Conservation (phyloP, 2,888 invertebrate species). For the Daptonema setosum region DNA sequence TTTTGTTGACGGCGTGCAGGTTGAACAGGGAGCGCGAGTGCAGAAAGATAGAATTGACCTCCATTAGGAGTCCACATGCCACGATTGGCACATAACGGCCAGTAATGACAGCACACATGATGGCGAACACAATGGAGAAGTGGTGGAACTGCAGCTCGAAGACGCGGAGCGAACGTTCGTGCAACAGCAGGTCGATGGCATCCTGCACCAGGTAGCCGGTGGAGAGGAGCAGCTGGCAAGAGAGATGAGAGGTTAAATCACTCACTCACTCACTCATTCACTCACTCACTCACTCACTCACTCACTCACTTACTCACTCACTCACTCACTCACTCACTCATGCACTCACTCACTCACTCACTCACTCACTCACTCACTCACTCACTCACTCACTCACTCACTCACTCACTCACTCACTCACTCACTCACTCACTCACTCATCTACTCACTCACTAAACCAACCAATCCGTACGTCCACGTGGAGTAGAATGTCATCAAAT, state of each 20-base stretch:
- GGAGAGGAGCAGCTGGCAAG: slow-evolving; percentile 18
- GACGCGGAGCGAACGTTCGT: slow-evolving; percentile 22
- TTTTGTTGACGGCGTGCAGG: neutral
- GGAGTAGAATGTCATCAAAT: neutral
- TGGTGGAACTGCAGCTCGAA: slow-evolving; percentile 25
- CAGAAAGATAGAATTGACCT: slow-evolving; percentile 21
- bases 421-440: too few species aligned
- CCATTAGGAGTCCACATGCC: slow-evolving; percentile 23
- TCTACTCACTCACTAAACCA: too few species aligned
- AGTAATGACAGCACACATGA: slow-evolving; percentile 7
- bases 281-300: too few species aligned
- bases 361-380: too few species aligned
- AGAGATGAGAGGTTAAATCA: neutral
- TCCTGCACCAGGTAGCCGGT: slow-evolving; percentile 24
- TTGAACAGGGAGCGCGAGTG: slow-evolving; percentile 14
- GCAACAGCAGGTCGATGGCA: slow-evolving; percentile 21
- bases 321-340: too few species aligned
- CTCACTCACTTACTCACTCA: too few species aligned
- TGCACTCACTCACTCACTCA: too few species aligned
- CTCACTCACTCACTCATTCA: too few species aligned
- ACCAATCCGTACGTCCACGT: neutral
- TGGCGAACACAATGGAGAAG: slow-evolving; percentile 20
- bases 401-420: too few species aligned
- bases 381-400: too few species aligned
- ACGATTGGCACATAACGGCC: slow-evolving; percentile 19